Base-by-base conservation (phyloP, 2,888 invertebrate species). In the Philopedon plagiatum region DNA sequence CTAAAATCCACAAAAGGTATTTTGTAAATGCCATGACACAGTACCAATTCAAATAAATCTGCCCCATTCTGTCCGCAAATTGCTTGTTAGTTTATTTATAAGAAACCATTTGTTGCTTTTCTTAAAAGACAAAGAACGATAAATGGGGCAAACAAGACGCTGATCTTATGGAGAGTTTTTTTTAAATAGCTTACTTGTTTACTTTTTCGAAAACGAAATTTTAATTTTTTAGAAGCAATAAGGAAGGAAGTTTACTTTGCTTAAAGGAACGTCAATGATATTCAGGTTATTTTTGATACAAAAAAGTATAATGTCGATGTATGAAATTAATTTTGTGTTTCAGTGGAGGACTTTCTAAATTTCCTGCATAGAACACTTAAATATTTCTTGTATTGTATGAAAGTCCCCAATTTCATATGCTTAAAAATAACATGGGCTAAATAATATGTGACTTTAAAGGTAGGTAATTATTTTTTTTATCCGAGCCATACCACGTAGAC, bases 21-120 rank as follows among this genome's bases (percentile, higher is more conserved):
- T 26, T 49, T 49, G 49, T 49, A 13, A 9, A 13, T 29, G 51
- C 15, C 29, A 26, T 21, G 51, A 29, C 29, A 15, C 1, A 29
- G 18, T 15, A 49, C 11, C 46, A 19, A 56, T 34, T 58, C 21
- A 41, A 23, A 18, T 15, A 41, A 23, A 58, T 41, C 23, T 23
- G 23, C 5, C n/a, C 15, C 26, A 39, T 58, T 58, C 15, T 39
- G 26, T 41, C 9, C 41, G 41, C 15, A 58, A 58, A 58, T 58
- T 58, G n/a, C 26, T 34, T 13, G 11, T 39, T 58, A 58, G 41
- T 39, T 58, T 58, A 58, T 58, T 58, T 58, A 58, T 58, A 54
- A 23, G 23, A 58, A 39, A 19, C 19, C 23, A 39, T 41, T 58
- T 58, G 37, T 58, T 58, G 37, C 34, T 23, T 58, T 41, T 39